phyloP scores from a whole-genome alignment of 2,113 vertebrate species.

The Sciurus niger region DNA sequence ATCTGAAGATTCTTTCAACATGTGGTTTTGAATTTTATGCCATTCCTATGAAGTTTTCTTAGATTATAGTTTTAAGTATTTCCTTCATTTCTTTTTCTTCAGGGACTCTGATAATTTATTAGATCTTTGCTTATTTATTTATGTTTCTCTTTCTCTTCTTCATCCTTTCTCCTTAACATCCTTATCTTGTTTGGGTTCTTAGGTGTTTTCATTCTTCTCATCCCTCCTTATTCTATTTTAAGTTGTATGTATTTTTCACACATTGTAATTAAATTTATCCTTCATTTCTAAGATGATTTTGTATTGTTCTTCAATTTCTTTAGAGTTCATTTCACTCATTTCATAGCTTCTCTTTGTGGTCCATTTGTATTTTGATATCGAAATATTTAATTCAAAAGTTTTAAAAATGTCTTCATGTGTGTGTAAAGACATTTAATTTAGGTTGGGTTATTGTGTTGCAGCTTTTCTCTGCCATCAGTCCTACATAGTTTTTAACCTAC shows the following conservation, averaged over 20 bases:
- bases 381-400: not conserved
- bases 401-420: not conserved
- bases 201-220: not conserved
- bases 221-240: not conserved
- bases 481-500: not conserved
- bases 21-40: not conserved
- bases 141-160: not conserved
- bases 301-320: not conserved
- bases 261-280: not conserved
- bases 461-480: not conserved
- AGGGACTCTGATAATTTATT: not conserved
- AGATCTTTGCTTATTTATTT: not conserved
- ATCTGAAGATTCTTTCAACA: not conserved
- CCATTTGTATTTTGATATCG: not conserved
- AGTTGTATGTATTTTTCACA: not conserved
- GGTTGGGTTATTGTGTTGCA: not conserved
- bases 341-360: not conserved
- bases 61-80: not conserved
- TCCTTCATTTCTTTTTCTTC: not conserved
- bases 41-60: not conserved
- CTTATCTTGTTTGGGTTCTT: not conserved
- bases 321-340: not conserved
- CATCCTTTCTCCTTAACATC: no score
- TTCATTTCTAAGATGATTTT: not conserved
- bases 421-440: not conserved